Evolutionary conservation across 2,888 invertebrate genomes (phyloP).

Genomic region (Caenorhabditis parvicauda): DNA sequence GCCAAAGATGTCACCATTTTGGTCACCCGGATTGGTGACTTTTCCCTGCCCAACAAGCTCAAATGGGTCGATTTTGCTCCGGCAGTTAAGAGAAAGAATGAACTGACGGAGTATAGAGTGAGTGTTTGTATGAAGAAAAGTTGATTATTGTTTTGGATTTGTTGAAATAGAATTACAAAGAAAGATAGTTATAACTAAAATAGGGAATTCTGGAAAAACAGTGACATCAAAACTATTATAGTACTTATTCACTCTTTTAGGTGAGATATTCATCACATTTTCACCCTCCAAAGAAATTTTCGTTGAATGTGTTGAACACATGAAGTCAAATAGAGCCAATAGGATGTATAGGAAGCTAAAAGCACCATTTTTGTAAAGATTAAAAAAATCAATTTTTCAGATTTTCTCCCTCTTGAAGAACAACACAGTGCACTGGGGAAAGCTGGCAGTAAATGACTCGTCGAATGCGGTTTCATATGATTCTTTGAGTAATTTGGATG

Average conservation of each 20-base stretch:
- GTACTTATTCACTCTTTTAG: no score
- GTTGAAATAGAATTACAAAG: no score
- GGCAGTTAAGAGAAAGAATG: slow-evolving; percentile 15
- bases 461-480: slow-evolving; percentile 30
- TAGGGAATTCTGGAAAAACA: no score
- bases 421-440: slow-evolving; percentile 49
- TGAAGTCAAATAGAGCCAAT: no score
- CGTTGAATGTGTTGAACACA: no score
- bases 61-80: slow-evolving; percentile 57
- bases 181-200: no score
- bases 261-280: no score
- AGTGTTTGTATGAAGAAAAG: slow-evolving; percentile 5
- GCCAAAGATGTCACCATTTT: slow-evolving; percentile 53
- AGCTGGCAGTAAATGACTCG: slow-evolving; percentile 33
- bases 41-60: slow-evolving; percentile 37
- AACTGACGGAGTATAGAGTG: slow-evolving; percentile 19
- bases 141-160: neutral
- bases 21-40: slow-evolving; percentile 69
- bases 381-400: no score
- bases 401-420: slow-evolving; percentile 40
- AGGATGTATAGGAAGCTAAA: no score
- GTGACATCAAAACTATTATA: no score
- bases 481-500: slow-evolving; percentile 34
- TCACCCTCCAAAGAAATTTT: no score
- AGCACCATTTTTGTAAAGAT: no score